A percentile compares a stretch with the other conserved stretches of the same genome.
Evolutionary conservation across 2,797 vertebrate species (phyloP).

Genomic region (Mormyrops boulengeri): DNA sequence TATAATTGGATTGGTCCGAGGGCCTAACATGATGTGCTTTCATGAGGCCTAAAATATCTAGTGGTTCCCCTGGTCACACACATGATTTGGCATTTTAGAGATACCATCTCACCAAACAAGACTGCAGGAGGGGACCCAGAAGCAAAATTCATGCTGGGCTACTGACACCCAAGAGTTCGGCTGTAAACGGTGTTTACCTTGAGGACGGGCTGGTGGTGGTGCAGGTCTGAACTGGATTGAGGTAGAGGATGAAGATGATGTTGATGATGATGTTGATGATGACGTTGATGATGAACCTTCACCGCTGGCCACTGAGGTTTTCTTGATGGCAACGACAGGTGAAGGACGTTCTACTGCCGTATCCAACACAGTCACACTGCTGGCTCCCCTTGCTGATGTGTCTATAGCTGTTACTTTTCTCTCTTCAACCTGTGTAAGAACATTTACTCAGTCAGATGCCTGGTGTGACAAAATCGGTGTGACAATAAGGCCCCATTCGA

Average conservation of each 20-base stretch:
- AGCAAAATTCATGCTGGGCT: neutral
- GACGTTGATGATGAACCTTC: constrained; percentile 32
- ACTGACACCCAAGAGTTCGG: neutral
- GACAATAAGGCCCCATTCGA: neutral
- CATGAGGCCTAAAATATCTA: neutral
- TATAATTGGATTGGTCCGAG: neutral
- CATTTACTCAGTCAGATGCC: neutral
- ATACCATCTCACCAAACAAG: neutral
- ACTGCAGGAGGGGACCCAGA: neutral
- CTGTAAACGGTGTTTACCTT: constrained; percentile 43
- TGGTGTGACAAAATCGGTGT: neutral
- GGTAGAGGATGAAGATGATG: constrained; percentile 35
- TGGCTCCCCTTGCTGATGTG: constrained; percentile 41
- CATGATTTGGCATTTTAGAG: neutral
- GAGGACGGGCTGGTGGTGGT: constrained; percentile 37
- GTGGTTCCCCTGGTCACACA: neutral
- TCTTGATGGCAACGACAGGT: constrained; percentile 26
- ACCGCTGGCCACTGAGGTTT: constrained; percentile 35
- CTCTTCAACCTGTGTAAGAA: constrained; percentile 46
- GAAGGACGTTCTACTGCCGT: constrained; percentile 39
- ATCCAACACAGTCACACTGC: constrained; percentile 42
- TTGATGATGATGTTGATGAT: constrained; percentile 37
- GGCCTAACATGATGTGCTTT: neutral
- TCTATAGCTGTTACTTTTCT: constrained; percentile 56
- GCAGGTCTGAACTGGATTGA: constrained; percentile 37